Evolutionary conservation across 2,888 invertebrate species (phyloP), one percentile per base, ranked within the genome.

Genomic region (Dione juno): DNA sequence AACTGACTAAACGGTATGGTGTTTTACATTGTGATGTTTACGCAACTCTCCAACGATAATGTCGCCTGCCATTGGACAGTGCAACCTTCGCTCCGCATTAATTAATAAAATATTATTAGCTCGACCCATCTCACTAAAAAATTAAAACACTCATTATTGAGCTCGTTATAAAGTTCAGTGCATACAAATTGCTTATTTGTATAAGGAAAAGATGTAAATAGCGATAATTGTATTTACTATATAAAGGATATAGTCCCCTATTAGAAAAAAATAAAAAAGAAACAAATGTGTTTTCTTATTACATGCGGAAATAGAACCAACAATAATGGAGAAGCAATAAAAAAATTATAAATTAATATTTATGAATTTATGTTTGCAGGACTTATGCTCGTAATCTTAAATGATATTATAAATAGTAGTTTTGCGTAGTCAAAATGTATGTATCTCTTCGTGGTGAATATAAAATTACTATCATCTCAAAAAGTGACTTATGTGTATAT

Each of bases 11-110:
- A 92, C 90, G 89, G 83, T 89, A 90, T 89, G 88, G 86, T 89
- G 92, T 91, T 92, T 88, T 89, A 92, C 89, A 91, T 89, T 88
- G 80, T 90, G 86, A 88, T 92, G 90, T 92, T 92, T 90, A 89
- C 92, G 84, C 84, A 87, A 85, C 92, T 88, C 92, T 93, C 89
- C 84, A 87, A 81, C 85, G 86, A 89, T 89, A 89, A 90, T 92
- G 91, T 92, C 88, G 82, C 84, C 81, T 81, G 83, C 84, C 83
- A 83, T 84, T 86, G 87, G 88, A 88, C 88, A 88, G 81, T 79
- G 82, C 84, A 81, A 81, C 80, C 82, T 84, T 82, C 85, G 77
- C 73, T 74, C 83, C 88, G 86, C 86, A 88, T 89, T 91, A 90
- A 92, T 92, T 89, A 90, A 89, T 90, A 82, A 89, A 89, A 88